Conservation (phyloP, 2,888 invertebrate genomes). For the Macroteleia sp. region DNA sequence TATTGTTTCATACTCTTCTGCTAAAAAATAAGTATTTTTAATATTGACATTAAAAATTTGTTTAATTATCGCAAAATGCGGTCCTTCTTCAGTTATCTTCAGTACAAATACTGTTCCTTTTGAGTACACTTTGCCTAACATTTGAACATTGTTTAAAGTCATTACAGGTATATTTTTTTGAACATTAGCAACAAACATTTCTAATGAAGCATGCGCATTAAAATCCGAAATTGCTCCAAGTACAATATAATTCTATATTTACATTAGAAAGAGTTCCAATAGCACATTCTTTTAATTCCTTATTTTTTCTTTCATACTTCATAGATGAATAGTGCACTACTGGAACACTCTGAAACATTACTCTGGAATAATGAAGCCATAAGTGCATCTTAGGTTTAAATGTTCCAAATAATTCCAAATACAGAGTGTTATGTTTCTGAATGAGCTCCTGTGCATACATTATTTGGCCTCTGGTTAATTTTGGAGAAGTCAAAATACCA, state of each 20-base stretch:
- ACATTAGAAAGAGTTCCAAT: not conserved
- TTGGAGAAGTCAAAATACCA: not conserved
- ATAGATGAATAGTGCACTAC: not conserved
- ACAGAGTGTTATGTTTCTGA: not conserved
- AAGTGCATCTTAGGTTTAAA: slow-evolving; percentile 1
- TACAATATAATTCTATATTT: not conserved
- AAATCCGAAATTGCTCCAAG: not conserved
- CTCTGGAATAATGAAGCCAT: not conserved
- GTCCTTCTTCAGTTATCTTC: not conserved
- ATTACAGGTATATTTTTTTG: not conserved
- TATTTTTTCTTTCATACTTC: not conserved
- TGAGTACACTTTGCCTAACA: slow-evolving; percentile 7
- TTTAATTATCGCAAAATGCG: not conserved
- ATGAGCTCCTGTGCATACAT: not conserved
- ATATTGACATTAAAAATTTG: not conserved
- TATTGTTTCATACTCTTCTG: not conserved
- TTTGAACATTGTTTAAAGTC: slow-evolving; percentile 1
- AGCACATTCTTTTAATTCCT: not conserved
- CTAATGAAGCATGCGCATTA: not conserved
- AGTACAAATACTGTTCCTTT: slow-evolving; percentile 1
- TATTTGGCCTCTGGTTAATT: not conserved
- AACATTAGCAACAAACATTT: not conserved
- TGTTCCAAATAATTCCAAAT: not conserved
- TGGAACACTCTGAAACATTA: not conserved
- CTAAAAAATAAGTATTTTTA: not conserved